Base-by-base conservation (phyloP, 2,888 invertebrate genomes). In the Microdon myrmicae region DNA sequence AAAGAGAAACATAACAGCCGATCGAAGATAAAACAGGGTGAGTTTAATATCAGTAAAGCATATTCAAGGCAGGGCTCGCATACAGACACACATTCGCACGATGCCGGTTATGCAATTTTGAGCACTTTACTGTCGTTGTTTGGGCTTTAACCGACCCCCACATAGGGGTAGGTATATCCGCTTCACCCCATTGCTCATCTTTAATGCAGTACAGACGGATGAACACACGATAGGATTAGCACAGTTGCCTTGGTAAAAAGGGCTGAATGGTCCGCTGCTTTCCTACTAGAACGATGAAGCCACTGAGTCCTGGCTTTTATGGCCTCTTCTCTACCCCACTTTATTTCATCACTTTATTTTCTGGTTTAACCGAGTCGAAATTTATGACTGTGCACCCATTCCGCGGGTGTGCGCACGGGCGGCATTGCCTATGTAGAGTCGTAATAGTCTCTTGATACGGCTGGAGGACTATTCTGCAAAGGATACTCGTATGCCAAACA, bases 341-440 rank as follows among this genome's bases (percentile, higher is more conserved):
- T 56, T 58, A 48, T 53, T 59, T 59, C 59, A 58, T 53, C 58
- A 66, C 53, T 59, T 66, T 66, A 58, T 58, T 64, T 64, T 47
- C 64, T 43, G 58, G 51, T 66, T 66, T 66, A 53, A 37, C 29
- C 34, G 45, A 66, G 43, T 59, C 39, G 37, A 59, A 35, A 59
- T 59, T 66, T 66, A 66, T 66, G 58, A 58, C 58, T 56, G 43
- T 37, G 45, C 45, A 45, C 45, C 32, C 34, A 26, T 9, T 38
- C 25, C 9, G 12, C 17, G 5, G 26, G 31, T 12, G 3, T 32
- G 34, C n/a, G 41, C 25, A 7, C 25, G 25, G 29, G 10, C 14
- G 20, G 13, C 37, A 12, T 22, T n/a, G n/a, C n/a, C 37, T 8
- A 13, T 6, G 16, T 17, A 10, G 39, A n/a, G 10, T 4, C 7